Evolutionary conservation across 2,888 invertebrate genomes (phyloP).

Genomic region (Ennomos erosarius): DNA sequence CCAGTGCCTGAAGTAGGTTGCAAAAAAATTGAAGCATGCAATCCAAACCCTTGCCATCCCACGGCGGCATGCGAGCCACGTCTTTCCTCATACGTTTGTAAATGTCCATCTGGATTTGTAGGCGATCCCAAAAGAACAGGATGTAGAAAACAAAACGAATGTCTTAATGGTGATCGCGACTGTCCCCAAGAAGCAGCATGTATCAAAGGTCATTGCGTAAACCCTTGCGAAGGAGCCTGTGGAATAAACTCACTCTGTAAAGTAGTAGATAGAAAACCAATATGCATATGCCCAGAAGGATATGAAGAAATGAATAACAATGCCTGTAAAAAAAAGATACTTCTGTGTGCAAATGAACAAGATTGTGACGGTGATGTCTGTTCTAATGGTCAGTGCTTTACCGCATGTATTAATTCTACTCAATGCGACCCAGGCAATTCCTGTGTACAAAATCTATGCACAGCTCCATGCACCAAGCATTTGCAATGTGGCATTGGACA

Average conservation of each 20-base stretch:
- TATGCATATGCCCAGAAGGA: constrained; percentile 91
- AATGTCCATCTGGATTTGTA: constrained; percentile 90
- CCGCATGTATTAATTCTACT: constrained; percentile 90
- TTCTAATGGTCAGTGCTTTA: constrained; percentile 92
- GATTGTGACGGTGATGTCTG: constrained; percentile 93
- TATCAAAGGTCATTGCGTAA: constrained; percentile 88
- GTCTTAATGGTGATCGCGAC: constrained; percentile 89
- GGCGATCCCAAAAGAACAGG: constrained; percentile 91
- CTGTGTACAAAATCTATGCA: constrained; percentile 92
- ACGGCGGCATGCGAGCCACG: constrained; percentile 91
- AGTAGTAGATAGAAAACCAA: constrained; percentile 89
- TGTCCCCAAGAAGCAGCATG: constrained; percentile 92
- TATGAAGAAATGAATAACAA: constrained; percentile 88
- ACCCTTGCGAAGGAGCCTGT: constrained; percentile 93
- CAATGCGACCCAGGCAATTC: constrained; percentile 93
- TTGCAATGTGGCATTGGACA: constrained; percentile 92
- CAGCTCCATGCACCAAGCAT: constrained; percentile 92
- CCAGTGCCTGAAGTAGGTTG: constrained; percentile 95
- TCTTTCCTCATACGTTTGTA: constrained; percentile 89
- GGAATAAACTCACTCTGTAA: constrained; percentile 93
- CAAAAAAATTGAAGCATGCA: constrained; percentile 88
- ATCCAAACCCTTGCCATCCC: constrained; percentile 92
- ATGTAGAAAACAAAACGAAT: constrained; percentile 92
- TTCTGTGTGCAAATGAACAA: constrained; percentile 87
- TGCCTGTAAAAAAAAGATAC: constrained; percentile 90